These are phyloP conservation scores for Brachyistius frenatus DNA, from an alignment of 2,113 vertebrate genomes.

Conservation along the genomic window DNA sequence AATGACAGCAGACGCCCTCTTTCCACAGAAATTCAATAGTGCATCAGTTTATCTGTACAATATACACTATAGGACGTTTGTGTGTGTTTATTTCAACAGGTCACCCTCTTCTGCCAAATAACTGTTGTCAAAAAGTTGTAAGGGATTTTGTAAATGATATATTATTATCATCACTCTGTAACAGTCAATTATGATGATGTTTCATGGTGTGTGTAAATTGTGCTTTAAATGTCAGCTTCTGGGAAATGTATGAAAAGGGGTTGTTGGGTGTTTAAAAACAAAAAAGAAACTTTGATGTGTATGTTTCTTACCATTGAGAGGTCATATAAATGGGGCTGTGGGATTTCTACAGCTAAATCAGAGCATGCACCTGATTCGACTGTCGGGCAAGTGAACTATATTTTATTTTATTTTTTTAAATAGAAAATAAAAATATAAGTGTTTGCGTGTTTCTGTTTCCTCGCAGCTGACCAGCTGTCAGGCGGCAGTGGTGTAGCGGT, in stretches of 20 bases:
- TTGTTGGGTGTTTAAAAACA: constrained; percentile 6
- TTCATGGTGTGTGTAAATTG: neutral
- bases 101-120: no score
- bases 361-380: constrained; percentile 13
- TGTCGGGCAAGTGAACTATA: no score
- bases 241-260: constrained; percentile 2
- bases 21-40: neutral
- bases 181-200: neutral
- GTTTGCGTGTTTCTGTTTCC: neutral
- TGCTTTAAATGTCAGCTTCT: constrained; percentile 19
- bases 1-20: neutral
- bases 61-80: no score
- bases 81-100: no score
- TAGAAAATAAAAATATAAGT: neutral
- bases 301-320: constrained; percentile 12
- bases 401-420: neutral
- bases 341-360: constrained; percentile 36
- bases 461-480: neutral
- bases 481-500: neutral
- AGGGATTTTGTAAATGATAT: no score
- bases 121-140: no score
- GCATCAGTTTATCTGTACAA: neutral
- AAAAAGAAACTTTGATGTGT: constrained; percentile 42
- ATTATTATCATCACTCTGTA: neutral
- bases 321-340: constrained; percentile 28